phyloP scores from a whole-genome alignment of 2,113 vertebrate genomes.

The Cettia cetti region DNA sequence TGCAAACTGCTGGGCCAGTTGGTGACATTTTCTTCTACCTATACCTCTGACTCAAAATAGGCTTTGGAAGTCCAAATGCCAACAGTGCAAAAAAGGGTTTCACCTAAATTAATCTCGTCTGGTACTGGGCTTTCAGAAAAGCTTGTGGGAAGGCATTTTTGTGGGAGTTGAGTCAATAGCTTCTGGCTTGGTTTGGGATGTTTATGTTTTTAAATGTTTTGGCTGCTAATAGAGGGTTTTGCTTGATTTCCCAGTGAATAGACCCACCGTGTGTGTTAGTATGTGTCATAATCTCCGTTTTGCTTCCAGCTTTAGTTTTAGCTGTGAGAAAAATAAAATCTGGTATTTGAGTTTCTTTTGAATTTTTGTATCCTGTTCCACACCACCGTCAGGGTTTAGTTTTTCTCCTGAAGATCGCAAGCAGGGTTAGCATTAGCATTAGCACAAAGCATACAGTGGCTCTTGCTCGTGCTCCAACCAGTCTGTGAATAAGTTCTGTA shows the following conservation, averaged over 20 bases:
- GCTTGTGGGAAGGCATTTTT: not conserved
- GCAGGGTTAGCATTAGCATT: too few relatives aligned
- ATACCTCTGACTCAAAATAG: fast-evolving
- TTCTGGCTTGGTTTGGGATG: not conserved
- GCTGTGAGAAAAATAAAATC: not conserved
- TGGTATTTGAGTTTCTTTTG: not conserved
- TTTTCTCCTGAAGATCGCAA: not conserved
- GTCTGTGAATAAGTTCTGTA: not conserved
- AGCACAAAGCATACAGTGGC: not conserved
- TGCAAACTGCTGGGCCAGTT: too few relatives aligned
- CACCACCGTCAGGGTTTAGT: not conserved
- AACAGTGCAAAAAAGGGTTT: not conserved
- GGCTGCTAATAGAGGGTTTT: not conserved
- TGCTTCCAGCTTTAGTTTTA: not conserved
- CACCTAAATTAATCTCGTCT: not conserved
- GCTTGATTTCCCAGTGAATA: not conserved
- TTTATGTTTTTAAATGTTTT: fast-evolving
- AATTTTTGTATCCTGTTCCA: not conserved
- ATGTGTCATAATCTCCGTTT: fast-evolving
- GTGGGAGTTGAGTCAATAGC: not conserved
- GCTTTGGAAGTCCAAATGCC: not conserved
- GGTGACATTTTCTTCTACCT: not conserved
- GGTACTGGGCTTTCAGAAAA: not conserved
- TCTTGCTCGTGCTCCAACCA: fast-evolving
- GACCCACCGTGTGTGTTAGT: not conserved